A percentile compares a stretch with the other conserved stretches of the same genome.
Evolutionary conservation across 2,113 vertebrate genomes (phyloP).

Genomic region (Dasyurus viverrinus): DNA sequence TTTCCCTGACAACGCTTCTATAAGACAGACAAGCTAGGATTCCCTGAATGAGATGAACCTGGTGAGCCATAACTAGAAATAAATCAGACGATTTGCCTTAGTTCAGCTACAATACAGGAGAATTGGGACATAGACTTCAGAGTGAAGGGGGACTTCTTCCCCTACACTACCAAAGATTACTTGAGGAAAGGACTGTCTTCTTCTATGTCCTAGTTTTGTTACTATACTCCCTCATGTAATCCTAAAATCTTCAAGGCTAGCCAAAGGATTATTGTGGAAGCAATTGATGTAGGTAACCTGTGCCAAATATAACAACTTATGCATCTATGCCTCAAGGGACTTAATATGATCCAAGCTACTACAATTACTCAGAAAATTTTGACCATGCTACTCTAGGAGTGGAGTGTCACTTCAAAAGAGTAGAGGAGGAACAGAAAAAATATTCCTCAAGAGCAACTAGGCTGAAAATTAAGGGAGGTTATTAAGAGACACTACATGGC

Average conservation of each 20-base stretch:
- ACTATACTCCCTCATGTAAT: neutral
- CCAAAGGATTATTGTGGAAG: neutral
- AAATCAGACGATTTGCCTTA: neutral
- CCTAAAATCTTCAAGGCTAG: neutral
- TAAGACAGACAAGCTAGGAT: neutral
- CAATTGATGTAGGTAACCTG: neutral
- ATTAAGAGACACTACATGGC: neutral
- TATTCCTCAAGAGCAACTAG: neutral
- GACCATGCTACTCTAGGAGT: neutral
- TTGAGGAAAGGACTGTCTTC: neutral
- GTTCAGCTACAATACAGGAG: neutral
- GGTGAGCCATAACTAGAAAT: neutral
- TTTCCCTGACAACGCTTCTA: neutral
- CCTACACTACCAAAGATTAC: neutral
- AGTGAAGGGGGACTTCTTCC: neutral
- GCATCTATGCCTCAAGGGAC: neutral
- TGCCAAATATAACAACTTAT: neutral
- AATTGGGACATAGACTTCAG: neutral
- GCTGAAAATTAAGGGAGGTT: neutral
- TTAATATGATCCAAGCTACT: neutral
- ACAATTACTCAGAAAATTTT: neutral
- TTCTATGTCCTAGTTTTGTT: neutral
- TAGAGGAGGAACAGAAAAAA: neutral
- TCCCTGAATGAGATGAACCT: neutral
- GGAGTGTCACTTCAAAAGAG: neutral